Conservation (phyloP, 2,113 vertebrate species). For the Butastur rufipennis region DNA sequence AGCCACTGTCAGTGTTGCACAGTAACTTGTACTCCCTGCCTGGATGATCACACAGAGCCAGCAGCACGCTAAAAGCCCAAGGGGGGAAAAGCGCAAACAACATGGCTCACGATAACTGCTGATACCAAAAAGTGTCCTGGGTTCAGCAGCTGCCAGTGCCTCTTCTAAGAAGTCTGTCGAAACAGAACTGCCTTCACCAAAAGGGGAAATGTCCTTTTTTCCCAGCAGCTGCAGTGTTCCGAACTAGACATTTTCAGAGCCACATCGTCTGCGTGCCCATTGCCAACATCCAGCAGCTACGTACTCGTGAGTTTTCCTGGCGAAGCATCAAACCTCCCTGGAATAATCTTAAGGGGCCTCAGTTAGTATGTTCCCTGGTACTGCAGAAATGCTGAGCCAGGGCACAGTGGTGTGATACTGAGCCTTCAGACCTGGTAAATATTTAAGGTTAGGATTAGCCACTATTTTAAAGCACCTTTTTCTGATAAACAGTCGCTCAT, state of each 20-base stretch:
- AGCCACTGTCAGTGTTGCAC: not conserved
- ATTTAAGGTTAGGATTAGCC: not conserved
- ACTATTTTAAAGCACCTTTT: not conserved
- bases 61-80: not conserved
- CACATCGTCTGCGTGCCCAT: not conserved
- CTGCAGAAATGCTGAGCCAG: not conserved
- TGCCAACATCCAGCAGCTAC: conserved; percentile 19
- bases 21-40: not conserved
- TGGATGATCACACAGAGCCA: not conserved
- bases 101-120: not conserved
- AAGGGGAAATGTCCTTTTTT: not conserved
- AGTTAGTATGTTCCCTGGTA: not conserved
- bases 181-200: not conserved
- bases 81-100: not conserved
- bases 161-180: not conserved
- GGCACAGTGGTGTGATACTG: not conserved
- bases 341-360: conserved; percentile 11
- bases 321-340: not conserved
- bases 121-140: not conserved
- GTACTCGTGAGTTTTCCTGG: conserved; percentile 41
- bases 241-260: not conserved
- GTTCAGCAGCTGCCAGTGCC: not conserved
- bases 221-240: not conserved
- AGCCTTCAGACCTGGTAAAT: not conserved
- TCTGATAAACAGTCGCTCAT: not conserved